Base-by-base conservation (phyloP, 2,797 vertebrate genomes). In the Cichlasoma orientale region DNA sequence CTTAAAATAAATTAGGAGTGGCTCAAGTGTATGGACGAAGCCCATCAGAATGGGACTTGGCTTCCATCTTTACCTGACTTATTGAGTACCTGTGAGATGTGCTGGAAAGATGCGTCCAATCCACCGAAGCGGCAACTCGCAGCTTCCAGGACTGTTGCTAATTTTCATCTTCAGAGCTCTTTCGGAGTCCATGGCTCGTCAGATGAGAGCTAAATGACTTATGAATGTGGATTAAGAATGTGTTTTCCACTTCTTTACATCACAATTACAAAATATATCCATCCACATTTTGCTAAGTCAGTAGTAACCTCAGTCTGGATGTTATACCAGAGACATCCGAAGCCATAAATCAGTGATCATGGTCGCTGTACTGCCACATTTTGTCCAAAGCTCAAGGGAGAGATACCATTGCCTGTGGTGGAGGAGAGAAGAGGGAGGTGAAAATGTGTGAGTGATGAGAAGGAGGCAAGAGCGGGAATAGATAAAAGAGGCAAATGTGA, bases 401-500 rank as follows among this genome's bases (percentile, higher is more conserved):
- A 38, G 63, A 74, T 16, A 41, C 63, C 56, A 18, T 82, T 83
- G 79, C 71, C 78, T 78, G 66, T 70, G 81, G 79, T 57, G 61
- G 76, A 74, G 31, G 52, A 41, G n/a, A 44, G 41, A 59, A 54
- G 61, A 66, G 23, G 66, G 77, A 82, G 83, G 78, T 82, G 70
- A 82, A 78, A 89, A 87, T 63, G 74, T 76, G 79, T 19, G 59
- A 79, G 53, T 69, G 77, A 80, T 11, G 75, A 79, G 70, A 84
- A 82, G 36, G 82, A 83, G 38, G 72, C 72, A 71, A 33, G 59
- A 57, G 36, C 1, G n/a, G 66, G 53, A 55, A 68, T 57, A 58
- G 38, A 56, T 70, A 50, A 77, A 76, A 68, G 69, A 80, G 73
- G 78, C 72, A 75, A 70, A 86, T 83, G 88, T 83, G 86, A 91